Conservation (phyloP, 1,140 invertebrate species). For the Trinorchestia longiramus region DNA sequence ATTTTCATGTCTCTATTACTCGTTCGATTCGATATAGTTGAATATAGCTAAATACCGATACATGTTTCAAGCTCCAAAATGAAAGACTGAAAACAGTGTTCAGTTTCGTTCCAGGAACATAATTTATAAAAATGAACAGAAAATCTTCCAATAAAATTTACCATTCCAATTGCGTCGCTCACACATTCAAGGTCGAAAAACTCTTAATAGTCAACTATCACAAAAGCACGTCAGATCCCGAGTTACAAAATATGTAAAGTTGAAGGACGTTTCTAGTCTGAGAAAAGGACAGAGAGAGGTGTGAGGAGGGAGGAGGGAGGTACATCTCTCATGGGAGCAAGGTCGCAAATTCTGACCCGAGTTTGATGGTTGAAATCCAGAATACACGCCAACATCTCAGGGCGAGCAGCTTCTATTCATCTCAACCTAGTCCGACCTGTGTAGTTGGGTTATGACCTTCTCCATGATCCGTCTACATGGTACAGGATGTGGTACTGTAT, state of each 20-base stretch:
- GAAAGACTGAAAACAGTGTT: neutral
- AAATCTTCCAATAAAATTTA: neutral
- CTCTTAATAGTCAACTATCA: neutral
- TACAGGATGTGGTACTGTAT: neutral
- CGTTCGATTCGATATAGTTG: too few species aligned
- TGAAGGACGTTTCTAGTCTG: neutral
- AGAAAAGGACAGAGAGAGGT: neutral
- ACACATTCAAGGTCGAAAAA: neutral
- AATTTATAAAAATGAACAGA: neutral
- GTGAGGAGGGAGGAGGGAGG: too few species aligned
- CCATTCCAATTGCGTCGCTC: neutral
- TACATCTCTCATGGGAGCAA: neutral
- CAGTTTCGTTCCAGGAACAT: neutral
- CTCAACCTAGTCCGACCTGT: neutral
- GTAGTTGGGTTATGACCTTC: neutral
- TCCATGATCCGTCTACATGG: neutral
- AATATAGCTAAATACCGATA: neutral
- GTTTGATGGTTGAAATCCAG: neutral
- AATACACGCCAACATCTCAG: neutral
- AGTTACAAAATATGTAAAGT: neutral
- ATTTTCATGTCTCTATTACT: too few species aligned
- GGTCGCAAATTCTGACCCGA: neutral
- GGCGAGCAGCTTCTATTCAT: neutral
- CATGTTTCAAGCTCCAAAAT: neutral
- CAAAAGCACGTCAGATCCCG: neutral